Evolutionary conservation across 2,113 vertebrate species (phyloP).

Genomic region (Sceloporus undulatus): DNA sequence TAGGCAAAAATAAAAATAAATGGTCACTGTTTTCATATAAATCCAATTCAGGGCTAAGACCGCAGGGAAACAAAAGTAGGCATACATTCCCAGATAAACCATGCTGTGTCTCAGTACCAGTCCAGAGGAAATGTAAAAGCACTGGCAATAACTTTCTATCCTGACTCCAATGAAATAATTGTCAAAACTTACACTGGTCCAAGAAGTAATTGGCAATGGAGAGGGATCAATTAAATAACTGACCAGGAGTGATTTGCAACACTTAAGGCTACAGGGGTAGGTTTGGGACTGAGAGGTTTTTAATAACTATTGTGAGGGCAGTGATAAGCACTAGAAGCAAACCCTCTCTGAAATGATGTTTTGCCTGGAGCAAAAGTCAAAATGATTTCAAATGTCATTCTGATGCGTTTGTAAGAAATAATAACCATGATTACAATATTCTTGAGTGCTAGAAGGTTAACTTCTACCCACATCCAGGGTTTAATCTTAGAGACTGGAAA

Average conservation of each 20-base stretch:
- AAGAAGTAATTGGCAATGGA: constrained; percentile 1
- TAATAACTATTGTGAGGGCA: constrained; percentile 3
- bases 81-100: background rate
- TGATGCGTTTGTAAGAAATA: constrained; percentile 26
- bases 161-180: background rate
- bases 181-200: background rate
- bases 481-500: constrained; percentile 36
- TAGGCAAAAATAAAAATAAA: background rate
- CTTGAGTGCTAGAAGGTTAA: constrained; percentile 34
- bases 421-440: constrained; percentile 23
- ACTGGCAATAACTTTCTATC: constrained; percentile 3
- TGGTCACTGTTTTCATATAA: background rate
- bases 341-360: background rate
- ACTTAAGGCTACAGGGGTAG: constrained; percentile 29
- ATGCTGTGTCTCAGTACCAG: background rate
- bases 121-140: background rate
- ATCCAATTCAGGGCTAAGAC: background rate
- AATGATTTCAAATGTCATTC: constrained; percentile 19
- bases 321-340: constrained; percentile 31
- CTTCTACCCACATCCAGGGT: constrained; percentile 33
- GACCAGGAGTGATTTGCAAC: background rate
- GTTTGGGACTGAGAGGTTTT: background rate
- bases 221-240: constrained; percentile 6
- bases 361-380: background rate
- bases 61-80: background rate